Evolutionary conservation across 2,797 vertebrate species (phyloP), one percentile per base, ranked within the genome.

Genomic region (Pseudochaenichthys georgianus): DNA sequence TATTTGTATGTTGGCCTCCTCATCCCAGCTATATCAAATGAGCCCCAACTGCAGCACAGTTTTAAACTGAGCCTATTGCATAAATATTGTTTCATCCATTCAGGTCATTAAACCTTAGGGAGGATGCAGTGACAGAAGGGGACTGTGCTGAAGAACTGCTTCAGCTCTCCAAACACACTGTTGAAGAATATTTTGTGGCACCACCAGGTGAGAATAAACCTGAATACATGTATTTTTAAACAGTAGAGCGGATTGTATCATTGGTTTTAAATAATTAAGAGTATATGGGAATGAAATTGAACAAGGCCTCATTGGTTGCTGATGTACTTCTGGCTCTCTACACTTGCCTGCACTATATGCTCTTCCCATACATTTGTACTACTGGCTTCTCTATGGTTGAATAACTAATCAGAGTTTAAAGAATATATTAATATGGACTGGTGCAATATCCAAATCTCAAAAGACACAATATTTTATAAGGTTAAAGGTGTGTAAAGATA

Each of bases 101-200:
- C 82, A 99, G 98, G 85, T 88, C 83, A n/a, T 84, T 99, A 41
- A 94, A 96, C 81, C 88, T 99, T 87, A 95, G 97, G 82, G 89
- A 89, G 0, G 98, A 99, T 84, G 59, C 55, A 0, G 94, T 95
- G 34, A 91, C 55, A 3, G 96, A 97, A 70, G 97, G 97, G 3
- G 92, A 94, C 81, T 96, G 94, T 83, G 93, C 93, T 0, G 95
- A 96, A 28, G 88, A 94, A 64, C 89, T 99, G 60, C 93, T 99
- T 21, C 84, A 90, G 54, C 96, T 97, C 4, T 94, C 97, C 72
- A 94, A 63, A 71, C 85, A 79, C 12, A 96, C 95, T 41, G 87
- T 96, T 45, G 98, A 99, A 80, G 98, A 97, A 58, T 99, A 99
- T 88, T 98, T 98, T 87, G 95, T 98, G 70, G 97, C 97, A 48